Conservation (phyloP, 2,113 vertebrate species). For the Mesembrinibis cayennensis region DNA sequence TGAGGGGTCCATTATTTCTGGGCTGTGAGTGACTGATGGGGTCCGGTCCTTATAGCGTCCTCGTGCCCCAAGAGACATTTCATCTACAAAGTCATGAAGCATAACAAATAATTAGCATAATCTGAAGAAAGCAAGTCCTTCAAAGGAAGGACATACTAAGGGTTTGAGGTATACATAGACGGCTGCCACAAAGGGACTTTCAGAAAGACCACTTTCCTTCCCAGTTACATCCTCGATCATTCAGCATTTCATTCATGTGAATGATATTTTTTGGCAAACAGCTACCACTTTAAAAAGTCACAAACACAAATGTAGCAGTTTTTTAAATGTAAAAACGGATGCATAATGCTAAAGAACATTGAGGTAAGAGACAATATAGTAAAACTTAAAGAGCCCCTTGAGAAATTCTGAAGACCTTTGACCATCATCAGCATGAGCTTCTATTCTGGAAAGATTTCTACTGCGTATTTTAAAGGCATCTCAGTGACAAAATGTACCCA, state of each 20-base stretch:
- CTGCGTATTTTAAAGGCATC: not conserved
- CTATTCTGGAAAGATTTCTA: not conserved
- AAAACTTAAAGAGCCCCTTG: not conserved
- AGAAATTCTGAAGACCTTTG: not conserved
- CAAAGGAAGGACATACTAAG: not conserved
- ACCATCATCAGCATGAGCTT: not conserved
- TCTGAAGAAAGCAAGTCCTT: not conserved
- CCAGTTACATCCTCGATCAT: not conserved
- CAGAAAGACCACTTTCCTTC: not conserved
- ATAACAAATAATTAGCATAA: not conserved
- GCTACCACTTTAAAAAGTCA: not conserved
- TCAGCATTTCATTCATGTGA: not conserved
- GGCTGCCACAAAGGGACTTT: not conserved
- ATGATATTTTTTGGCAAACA: not conserved
- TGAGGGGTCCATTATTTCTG: constrained; percentile 74
- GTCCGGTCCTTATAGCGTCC: constrained; percentile 71
- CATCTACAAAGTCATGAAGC: constrained; percentile 63
- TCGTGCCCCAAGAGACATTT: constrained; percentile 57
- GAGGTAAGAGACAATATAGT: not conserved
- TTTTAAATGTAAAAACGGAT: not conserved
- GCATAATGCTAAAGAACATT: not conserved
- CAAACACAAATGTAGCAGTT: not conserved
- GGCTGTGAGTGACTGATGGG: constrained; percentile 53
- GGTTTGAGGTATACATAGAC: too few relatives aligned
- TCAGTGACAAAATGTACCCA: not conserved